Evolutionary conservation across 2,113 vertebrate species (phyloP).

Genomic region (Podocnemis expansa): DNA sequence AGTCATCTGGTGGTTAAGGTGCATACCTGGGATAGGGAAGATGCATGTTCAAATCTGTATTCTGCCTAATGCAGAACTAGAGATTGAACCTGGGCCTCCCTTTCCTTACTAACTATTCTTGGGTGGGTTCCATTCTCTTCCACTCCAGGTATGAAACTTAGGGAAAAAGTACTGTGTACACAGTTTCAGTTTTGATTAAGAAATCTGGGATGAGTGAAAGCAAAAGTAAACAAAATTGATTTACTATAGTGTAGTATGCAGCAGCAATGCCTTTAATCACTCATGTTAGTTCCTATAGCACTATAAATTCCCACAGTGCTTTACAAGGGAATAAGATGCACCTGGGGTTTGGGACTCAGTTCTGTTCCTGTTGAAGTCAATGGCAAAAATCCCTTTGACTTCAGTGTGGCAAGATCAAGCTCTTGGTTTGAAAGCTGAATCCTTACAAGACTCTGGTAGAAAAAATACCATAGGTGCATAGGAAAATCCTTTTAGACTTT

Average conservation of each 20-base stretch:
- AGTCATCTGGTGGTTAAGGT: background rate
- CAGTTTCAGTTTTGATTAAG: background rate
- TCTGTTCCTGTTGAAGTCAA: background rate
- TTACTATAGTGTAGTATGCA: background rate
- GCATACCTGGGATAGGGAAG: background rate
- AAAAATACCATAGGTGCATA: background rate
- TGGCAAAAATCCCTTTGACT: background rate
- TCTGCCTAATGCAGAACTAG: too few species aligned
- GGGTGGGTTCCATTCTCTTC: background rate
- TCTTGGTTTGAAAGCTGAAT: background rate
- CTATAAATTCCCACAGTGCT: background rate
- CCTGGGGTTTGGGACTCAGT: background rate
- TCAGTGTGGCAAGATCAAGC: background rate
- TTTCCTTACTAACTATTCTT: too few species aligned
- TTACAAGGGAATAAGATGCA: background rate
- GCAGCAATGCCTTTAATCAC: background rate
- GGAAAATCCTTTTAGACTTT: conserved; percentile 37
- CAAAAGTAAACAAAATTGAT: background rate
- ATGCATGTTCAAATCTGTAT: too few species aligned
- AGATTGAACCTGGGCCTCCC: background rate
- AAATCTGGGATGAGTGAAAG: background rate
- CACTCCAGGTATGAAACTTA: background rate
- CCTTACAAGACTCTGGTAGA: background rate
- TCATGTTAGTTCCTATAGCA: background rate
- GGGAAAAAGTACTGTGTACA: accelerated